Conservation (phyloP, 2,888 invertebrate species). For the Pammene fasciana region DNA sequence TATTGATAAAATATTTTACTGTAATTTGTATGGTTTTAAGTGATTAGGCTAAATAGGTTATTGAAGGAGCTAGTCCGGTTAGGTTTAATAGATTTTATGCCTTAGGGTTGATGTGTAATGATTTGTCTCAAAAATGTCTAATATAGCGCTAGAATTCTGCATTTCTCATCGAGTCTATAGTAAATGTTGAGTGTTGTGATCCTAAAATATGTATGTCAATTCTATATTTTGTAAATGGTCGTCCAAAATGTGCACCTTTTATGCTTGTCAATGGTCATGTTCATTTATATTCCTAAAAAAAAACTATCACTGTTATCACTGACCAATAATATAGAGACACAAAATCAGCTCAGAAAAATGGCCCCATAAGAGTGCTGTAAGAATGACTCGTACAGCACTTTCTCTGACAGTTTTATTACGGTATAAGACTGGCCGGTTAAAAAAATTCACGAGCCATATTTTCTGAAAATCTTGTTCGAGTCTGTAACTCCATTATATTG, state of each 20-base stretch:
- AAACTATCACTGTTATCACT: no score
- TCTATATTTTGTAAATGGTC: background rate
- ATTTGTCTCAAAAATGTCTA: slow-evolving; percentile 58
- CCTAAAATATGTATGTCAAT: background rate
- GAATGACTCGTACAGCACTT: no score
- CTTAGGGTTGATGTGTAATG: slow-evolving; percentile 50
- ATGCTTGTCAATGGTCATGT: background rate
- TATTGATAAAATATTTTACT: slow-evolving; percentile 50
- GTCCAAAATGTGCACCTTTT: no score
- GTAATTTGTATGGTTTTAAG: slow-evolving; percentile 50
- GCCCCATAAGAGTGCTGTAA: no score
- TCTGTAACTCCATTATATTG: no score
- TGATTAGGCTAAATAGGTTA: slow-evolving; percentile 55
- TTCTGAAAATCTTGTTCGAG: no score
- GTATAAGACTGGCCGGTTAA: no score
- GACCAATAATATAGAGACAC: no score
- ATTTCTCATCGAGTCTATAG: background rate
- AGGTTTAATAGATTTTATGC: slow-evolving; percentile 70
- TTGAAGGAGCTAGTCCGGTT: slow-evolving; percentile 79
- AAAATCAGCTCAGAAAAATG: no score
- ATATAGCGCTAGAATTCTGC: slow-evolving; percentile 46
- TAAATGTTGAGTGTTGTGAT: background rate
- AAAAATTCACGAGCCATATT: no score
- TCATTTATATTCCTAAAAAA: no score
- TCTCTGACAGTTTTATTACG: no score